Base-by-base conservation (phyloP, 2,113 vertebrate genomes). In the Noturus placidus region DNA sequence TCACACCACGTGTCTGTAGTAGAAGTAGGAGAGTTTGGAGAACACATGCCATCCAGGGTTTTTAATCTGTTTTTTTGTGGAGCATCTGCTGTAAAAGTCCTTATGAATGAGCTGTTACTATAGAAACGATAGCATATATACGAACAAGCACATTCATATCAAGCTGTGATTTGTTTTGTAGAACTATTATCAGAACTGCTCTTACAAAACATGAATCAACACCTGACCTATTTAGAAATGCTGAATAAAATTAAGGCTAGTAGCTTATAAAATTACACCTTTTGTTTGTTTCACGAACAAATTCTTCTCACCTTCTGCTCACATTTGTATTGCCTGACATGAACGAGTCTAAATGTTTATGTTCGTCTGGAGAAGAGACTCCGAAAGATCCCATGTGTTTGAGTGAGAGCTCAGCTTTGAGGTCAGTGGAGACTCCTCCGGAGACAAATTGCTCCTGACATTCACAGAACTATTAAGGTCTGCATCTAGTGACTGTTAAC, bases 401-500 rank as follows among this genome's bases (percentile, higher is more conserved):
- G 42, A 46, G 67, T 89, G 86, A 35, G 33, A 74, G 63, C 11
- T 46, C 42, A 20, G 87, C 54, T 87, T 85, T 84, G 59, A 33
- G 42, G 72, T 77, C 17, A 25, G 25, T 67, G 6, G 63, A 74
- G 61, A 82, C 70, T 74, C 67, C 82, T 82, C 27, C 54, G 25
- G n/a, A 87, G 79, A 87, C 52, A 78, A 87, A 88, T 90, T 88
- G 83, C 69, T 84, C 50, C 82, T 50, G 83, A 83, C 89, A 8
- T 35, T 20, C 74, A 50, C 81, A 35, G 52, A 63, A 65, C 38
- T 87, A 84, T 87, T 80, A 86, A 87, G 81, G 61, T 77, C 56
- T 67, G 65, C 81, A 83, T 30, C 76, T 17, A 79, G 27, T 54
- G 50, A 79, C 50, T 79, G 25, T 77, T 79, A 79, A 79, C 13